phyloP scores from a whole-genome alignment of 2,113 vertebrate species.

The Pedionomus torquatus region DNA sequence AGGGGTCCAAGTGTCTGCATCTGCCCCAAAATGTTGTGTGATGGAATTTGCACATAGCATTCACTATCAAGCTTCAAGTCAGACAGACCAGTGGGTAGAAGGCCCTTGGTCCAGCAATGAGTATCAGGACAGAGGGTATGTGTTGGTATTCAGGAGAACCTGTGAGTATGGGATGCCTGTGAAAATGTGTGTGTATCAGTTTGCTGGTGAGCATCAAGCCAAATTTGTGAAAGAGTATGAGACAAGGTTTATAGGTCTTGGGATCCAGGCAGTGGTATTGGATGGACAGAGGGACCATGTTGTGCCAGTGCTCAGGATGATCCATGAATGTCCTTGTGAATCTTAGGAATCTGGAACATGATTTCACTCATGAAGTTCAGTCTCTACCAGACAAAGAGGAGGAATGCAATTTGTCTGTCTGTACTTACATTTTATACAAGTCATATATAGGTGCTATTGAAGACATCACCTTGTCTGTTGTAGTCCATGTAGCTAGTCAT shows the following conservation, averaged over 20 bases:
- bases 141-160: rapidly evolving
- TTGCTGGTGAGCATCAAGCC: neutral
- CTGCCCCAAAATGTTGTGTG: neutral
- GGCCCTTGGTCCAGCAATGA: neutral
- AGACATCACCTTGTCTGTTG: neutral
- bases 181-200: neutral
- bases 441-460: neutral
- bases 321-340: neutral
- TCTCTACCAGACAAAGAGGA: neutral
- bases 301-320: neutral
- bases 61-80: neutral
- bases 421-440: rapidly evolving
- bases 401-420: neutral
- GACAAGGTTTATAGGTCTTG: neutral
- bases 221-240: neutral
- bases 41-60: neutral
- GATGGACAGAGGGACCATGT: neutral
- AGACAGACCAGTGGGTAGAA: neutral
- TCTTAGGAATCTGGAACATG: neutral
- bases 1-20: neutral
- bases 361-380: neutral
- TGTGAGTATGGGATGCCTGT: neutral
- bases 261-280: neutral
- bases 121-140: neutral
- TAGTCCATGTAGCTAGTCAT: neutral